These are phyloP conservation scores for Gymnopithys bicolor DNA, from an alignment of 2,797 vertebrate species.

Conservation along the genomic window DNA sequence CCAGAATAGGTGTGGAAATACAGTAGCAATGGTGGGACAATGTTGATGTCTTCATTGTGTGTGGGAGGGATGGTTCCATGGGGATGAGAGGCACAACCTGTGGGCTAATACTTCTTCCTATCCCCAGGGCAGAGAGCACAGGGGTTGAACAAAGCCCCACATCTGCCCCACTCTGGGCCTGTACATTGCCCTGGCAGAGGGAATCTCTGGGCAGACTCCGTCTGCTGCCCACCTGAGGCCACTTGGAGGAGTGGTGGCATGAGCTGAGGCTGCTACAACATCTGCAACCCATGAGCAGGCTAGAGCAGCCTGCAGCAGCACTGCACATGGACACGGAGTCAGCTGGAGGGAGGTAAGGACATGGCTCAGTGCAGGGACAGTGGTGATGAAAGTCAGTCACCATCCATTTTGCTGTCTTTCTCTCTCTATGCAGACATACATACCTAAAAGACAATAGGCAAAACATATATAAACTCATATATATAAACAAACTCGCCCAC, in stretches of 20 bases:
- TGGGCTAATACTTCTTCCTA: background rate
- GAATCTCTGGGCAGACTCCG: background rate
- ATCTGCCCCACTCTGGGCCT: background rate
- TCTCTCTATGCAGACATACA: background rate
- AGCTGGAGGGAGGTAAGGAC: background rate
- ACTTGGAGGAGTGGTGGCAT: accelerated
- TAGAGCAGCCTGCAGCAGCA: background rate
- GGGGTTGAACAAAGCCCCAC: background rate
- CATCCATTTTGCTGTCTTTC: background rate
- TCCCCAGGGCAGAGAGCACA: background rate
- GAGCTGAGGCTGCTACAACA: background rate
- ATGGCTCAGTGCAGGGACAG: accelerated
- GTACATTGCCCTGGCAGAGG: background rate
- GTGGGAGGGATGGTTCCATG: background rate
- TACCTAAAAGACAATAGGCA: background rate
- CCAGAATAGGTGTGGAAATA: background rate
- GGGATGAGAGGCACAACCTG: background rate
- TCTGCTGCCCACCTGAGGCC: accelerated
- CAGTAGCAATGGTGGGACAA: background rate
- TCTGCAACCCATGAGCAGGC: background rate
- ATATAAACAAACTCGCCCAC: background rate
- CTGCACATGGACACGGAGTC: accelerated
- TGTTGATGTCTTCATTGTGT: background rate
- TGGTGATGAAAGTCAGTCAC: background rate
- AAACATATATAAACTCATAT: background rate